phyloP scores from a whole-genome alignment of 2,113 vertebrate species.

The Buteo buteo region DNA sequence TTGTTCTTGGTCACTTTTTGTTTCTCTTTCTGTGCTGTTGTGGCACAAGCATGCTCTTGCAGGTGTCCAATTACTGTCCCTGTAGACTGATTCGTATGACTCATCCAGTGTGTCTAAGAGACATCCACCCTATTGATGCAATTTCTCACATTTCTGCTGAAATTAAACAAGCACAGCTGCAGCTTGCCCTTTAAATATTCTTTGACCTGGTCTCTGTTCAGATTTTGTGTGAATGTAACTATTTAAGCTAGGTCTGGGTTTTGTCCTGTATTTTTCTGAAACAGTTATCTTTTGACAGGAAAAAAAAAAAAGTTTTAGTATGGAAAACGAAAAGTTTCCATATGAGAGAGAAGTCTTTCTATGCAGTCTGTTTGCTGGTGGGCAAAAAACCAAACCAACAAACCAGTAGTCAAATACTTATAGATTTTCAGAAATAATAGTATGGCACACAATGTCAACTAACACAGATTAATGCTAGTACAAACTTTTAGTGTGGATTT shows the following conservation, averaged over 20 bases:
- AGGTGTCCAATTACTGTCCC: background rate
- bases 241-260: background rate
- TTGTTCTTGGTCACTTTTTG: background rate
- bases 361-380: background rate
- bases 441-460: too few species aligned
- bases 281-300: background rate
- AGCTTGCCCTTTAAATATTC: conserved; percentile 6
- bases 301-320: background rate
- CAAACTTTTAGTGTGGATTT: background rate
- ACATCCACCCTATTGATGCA: conserved; percentile 6
- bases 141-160: conserved; percentile 15
- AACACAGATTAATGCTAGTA: background rate
- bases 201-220: background rate
- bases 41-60: background rate
- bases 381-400: background rate
- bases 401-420: background rate
- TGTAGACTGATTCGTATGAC: background rate
- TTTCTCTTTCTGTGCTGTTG: background rate
- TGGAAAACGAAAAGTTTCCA: background rate
- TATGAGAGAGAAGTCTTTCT: background rate
- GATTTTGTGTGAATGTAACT: background rate
- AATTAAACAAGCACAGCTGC: conserved; percentile 14
- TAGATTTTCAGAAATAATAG: background rate
- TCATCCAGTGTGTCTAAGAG: background rate
- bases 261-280: background rate